Evolutionary conservation across 92 coral and sea anemone genomes (phyloP).

Genomic region (Isaurus tuberculatus): DNA sequence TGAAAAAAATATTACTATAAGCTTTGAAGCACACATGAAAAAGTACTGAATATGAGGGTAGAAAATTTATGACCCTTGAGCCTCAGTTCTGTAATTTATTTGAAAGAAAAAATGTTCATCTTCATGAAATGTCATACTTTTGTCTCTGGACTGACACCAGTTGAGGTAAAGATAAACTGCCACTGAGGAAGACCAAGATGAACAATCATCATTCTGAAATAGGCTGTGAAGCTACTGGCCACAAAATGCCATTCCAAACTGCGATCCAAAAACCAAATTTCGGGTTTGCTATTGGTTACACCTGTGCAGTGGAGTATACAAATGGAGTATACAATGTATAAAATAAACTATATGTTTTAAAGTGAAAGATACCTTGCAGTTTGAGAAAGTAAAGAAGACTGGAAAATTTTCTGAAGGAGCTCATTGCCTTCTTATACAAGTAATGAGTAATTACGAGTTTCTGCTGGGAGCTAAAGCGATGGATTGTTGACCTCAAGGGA

Average conservation of each 20-base stretch:
- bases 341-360: not conserved
- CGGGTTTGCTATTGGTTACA: constrained; percentile 89
- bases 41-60: no score
- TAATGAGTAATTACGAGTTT: no score
- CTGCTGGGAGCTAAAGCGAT: no score
- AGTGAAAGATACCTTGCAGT: not conserved
- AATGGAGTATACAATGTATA: no score
- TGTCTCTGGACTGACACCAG: constrained; percentile 97
- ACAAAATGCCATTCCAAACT: constrained; percentile 91
- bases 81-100: not conserved
- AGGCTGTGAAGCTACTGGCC: constrained; percentile 83
- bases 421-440: no score
- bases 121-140: constrained; percentile 61
- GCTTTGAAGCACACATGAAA: no score
- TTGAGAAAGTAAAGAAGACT: no score
- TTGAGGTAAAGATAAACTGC: constrained; percentile 88
- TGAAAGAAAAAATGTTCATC: not conserved
- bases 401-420: no score
- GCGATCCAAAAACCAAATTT: constrained; percentile 94
- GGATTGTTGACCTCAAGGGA: no score
- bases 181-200: constrained; percentile 98
- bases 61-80: no score
- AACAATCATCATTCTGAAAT: constrained; percentile 95
- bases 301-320: constrained; percentile 66
- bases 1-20: no score